Conservation (phyloP, 92 coral and sea anemone species). For the Zoanthus sansibaricus region DNA sequence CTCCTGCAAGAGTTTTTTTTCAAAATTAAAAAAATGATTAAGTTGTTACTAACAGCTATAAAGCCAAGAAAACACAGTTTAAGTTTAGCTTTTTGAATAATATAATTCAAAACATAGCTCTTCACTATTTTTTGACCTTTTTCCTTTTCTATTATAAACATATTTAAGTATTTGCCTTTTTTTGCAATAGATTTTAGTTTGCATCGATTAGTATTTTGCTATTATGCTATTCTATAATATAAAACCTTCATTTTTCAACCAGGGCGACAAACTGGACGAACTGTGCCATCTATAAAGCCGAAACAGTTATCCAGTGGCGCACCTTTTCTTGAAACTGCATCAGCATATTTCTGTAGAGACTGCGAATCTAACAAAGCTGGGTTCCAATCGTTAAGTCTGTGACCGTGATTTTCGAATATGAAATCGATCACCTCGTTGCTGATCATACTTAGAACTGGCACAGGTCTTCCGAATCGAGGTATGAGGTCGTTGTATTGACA, state of each 20-base stretch:
- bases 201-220: conserved; percentile 13
- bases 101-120: conserved; percentile 23
- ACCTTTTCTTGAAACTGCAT: conserved; percentile 25
- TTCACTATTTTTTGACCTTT: conserved; percentile 5
- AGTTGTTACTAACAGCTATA: conserved; percentile 21
- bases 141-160: not conserved
- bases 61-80: conserved; percentile 14
- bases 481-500: conserved; percentile 22
- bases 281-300: conserved; percentile 24
- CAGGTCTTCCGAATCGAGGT: conserved; percentile 16
- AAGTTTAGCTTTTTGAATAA: conserved; percentile 20
- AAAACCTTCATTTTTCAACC: not conserved
- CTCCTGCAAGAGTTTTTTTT: conserved; percentile 5
- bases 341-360: conserved; percentile 1
- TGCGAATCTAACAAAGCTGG: not conserved
- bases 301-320: conserved; percentile 23
- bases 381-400: conserved; percentile 27
- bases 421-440: conserved; percentile 22
- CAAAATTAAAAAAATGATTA: conserved; percentile 10
- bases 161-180: conserved; percentile 19
- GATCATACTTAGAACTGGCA: conserved; percentile 30
- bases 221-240: not conserved
- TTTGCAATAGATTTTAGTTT: not conserved
- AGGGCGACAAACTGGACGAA: conserved; percentile 22
- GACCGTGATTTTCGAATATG: conserved; percentile 24